Percentiles rank a stretch among this genome's conserved stretches.
Conservation (phyloP, 2,888 invertebrate genomes). For the Ochropleura leucogaster region DNA sequence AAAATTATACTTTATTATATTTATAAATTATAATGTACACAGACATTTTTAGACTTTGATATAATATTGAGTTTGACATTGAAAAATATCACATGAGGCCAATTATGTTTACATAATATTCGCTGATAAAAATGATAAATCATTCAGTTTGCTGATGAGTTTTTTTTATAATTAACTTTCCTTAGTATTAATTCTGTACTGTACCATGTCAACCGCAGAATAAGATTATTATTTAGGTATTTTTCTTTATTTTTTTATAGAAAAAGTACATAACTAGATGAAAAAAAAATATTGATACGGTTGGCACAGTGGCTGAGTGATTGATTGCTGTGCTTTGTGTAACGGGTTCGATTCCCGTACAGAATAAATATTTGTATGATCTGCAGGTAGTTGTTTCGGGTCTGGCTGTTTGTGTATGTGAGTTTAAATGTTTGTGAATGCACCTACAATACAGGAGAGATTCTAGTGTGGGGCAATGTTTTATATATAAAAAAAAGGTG, state of each 20-base stretch:
- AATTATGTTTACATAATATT: conserved; percentile 38
- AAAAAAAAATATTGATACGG: no score
- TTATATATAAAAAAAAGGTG: no score
- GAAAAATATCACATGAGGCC: conserved; percentile 21
- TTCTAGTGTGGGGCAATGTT: no score
- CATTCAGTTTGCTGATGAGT: background rate
- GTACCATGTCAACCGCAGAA: background rate
- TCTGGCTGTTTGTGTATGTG: no score
- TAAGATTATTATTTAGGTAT: background rate
- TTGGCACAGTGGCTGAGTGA: no score
- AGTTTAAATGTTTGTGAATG: no score
- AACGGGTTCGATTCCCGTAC: no score
- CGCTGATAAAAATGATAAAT: conserved; percentile 36
- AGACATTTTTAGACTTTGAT: conserved; percentile 2
- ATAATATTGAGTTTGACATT: conserved; percentile 35
- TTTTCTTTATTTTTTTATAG: background rate
- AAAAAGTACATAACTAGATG: background rate
- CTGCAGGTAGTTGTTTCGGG: no score
- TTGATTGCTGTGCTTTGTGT: no score
- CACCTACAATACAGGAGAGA: no score
- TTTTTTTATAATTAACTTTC: background rate
- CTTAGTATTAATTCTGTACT: background rate
- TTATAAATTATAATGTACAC: background rate
- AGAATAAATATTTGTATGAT: no score
- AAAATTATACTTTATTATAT: no score